phyloP scores from a whole-genome alignment of 1,140 invertebrate genomes.

The Cotesia typhae region DNA sequence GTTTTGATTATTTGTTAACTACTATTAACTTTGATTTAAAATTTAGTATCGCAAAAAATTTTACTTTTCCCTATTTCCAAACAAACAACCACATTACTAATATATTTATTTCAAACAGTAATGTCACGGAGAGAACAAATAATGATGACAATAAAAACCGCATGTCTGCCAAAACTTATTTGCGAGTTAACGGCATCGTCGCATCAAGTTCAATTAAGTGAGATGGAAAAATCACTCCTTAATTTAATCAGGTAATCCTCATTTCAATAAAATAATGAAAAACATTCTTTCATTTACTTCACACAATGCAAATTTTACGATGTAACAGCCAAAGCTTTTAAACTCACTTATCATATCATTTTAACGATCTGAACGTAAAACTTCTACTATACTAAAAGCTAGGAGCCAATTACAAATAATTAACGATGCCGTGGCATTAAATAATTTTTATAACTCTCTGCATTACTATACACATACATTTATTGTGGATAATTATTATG shows the following conservation, averaged over 20 bases:
- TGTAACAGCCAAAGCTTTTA: background rate
- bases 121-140: constrained; percentile 55
- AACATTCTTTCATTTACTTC: background rate
- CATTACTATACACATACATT: too few species aligned
- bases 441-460: background rate
- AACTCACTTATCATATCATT: too few species aligned
- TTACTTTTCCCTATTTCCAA: too few species aligned
- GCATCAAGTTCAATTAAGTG: constrained; percentile 72
- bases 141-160: constrained; percentile 67
- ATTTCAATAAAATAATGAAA: background rate
- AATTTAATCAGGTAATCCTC: constrained; percentile 74
- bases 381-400: background rate
- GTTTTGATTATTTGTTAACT: too few species aligned
- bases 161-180: constrained; percentile 79
- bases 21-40: too few species aligned
- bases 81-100: too few species aligned
- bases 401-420: background rate
- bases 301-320: background rate
- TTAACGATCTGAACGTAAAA: too few species aligned
- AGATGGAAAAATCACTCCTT: constrained; percentile 76
- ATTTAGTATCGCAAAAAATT: too few species aligned
- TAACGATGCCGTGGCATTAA: background rate
- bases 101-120: constrained; percentile 42
- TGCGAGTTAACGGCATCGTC: constrained; percentile 77
- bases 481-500: background rate